Evolutionary conservation across 2,113 vertebrate species (phyloP), one percentile per base, ranked within the genome.

Genomic region (Mionectes macconnelli): DNA sequence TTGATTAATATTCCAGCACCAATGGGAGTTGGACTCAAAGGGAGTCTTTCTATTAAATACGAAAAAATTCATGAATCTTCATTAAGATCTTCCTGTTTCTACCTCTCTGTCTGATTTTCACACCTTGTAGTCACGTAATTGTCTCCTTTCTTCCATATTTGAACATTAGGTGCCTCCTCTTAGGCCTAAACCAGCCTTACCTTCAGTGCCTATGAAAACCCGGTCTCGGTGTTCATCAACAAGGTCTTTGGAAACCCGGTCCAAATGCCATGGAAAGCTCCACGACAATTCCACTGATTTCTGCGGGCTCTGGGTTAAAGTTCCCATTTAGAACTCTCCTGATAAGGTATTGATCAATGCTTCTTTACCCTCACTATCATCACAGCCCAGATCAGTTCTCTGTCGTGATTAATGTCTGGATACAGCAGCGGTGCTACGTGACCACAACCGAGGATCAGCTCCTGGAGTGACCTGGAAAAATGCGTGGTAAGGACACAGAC

Each of bases 341-440:
- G 73, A 89, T 93, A 94, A 94, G 0, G 1, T 35, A 45, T 56
- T 92, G 92, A 81, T 47, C 79, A 63, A 47, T 49, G 67, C 59
- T 83, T 87, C 60, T 60, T 59, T 37, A 72, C 68, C 25, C 56
- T 96, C 40, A 39, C 59, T 94, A 92, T 92, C 79, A 39, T 53
- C 37, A 5, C 14, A n/a, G n/a, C 23, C 50, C 47, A 6, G 67
- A 90, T 60, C 73, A 77, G 59, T 81, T 94, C 39, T 92, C 91
- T 53, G 84, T 93, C 33, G 42, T 25, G 83, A 66, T 66, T 79
- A 49, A 56, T 30, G 21, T 47, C 90, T 80, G 74, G n/a, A 14
- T 69, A 24, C 37, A 16, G 5, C 39, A 67, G 35, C 3, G 52
- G 15, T 66, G 93, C 87, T 95, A 96, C 93, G 94, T 96, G 96